Conservation (phyloP, 2,113 vertebrate species). For the Tiliqua scincoides region DNA sequence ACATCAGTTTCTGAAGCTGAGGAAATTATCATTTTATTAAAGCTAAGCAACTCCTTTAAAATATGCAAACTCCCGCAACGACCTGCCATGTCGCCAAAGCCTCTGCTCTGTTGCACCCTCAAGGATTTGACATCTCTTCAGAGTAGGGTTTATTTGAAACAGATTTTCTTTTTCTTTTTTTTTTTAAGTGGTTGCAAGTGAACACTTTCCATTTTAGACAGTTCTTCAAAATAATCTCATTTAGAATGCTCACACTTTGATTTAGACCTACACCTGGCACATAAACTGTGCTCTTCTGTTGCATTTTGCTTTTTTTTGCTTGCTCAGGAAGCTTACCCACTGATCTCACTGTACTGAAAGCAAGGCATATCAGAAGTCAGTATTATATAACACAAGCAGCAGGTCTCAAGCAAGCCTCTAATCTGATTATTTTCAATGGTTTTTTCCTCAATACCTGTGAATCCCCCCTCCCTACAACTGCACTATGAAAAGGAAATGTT, state of each 20-base stretch:
- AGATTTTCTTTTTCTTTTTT: not conserved
- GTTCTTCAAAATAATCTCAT: constrained; percentile 15
- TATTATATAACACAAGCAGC: not conserved
- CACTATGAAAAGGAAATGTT: not conserved
- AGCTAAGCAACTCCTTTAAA: constrained; percentile 30
- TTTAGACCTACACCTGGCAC: not conserved
- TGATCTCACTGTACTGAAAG: not conserved
- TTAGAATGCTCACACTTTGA: not conserved
- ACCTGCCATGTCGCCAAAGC: constrained; percentile 6
- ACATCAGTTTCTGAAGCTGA: not conserved
- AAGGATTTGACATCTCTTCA: constrained; percentile 16
- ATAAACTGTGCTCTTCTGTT: not conserved
- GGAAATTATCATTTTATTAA: constrained; percentile 3
- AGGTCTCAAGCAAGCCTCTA: not conserved
- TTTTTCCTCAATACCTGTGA: rapidly evolving
- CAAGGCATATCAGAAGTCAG: not conserved
- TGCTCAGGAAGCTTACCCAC: not conserved
- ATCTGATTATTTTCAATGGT: not conserved
- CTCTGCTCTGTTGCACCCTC: constrained; percentile 24
- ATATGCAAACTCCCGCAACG: not conserved
- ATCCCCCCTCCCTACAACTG: too few species aligned
- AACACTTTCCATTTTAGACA: constrained; percentile 5
- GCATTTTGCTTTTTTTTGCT: not conserved
- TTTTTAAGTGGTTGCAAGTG: not conserved
- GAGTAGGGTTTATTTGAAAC: constrained; percentile 19